phyloP scores from a whole-genome alignment of 2,113 vertebrate genomes.

The Chionis minor region DNA sequence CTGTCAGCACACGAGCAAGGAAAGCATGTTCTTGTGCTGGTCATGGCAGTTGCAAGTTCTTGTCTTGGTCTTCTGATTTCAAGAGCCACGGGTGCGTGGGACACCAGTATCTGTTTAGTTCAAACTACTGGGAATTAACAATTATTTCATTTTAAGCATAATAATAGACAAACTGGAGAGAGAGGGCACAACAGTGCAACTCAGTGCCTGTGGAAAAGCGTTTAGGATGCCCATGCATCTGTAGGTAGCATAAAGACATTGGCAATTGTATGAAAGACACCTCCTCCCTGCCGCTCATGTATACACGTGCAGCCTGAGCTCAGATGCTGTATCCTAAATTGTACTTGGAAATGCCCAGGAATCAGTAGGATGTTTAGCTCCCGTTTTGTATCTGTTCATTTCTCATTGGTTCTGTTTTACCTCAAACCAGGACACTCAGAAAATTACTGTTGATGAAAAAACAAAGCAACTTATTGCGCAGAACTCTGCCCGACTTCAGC shows the following conservation, averaged over 20 bases:
- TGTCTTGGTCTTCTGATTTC: not conserved
- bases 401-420: not conserved
- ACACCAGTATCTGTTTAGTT: not conserved
- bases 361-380: not conserved
- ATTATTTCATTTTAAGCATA: not conserved
- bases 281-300: not conserved
- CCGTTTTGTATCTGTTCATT: not conserved
- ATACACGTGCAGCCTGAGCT: not conserved
- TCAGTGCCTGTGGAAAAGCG: fast-evolving
- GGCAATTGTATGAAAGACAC: not conserved
- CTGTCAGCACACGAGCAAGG: not conserved
- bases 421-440: not conserved
- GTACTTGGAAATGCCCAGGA: not conserved
- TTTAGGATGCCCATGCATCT: not conserved
- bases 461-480: not conserved
- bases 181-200: not conserved
- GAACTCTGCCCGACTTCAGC: not conserved
- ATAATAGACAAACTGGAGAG: not conserved
- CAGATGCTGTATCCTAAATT: not conserved
- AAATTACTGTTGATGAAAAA: not conserved
- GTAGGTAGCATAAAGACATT: not conserved
- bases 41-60: not conserved
- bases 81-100: not conserved
- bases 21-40: not conserved
- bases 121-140: not conserved